These are phyloP conservation scores for Drosophila nr. fundita DNA, from an alignment of 2,888 invertebrate genomes.

Conservation along the genomic window DNA sequence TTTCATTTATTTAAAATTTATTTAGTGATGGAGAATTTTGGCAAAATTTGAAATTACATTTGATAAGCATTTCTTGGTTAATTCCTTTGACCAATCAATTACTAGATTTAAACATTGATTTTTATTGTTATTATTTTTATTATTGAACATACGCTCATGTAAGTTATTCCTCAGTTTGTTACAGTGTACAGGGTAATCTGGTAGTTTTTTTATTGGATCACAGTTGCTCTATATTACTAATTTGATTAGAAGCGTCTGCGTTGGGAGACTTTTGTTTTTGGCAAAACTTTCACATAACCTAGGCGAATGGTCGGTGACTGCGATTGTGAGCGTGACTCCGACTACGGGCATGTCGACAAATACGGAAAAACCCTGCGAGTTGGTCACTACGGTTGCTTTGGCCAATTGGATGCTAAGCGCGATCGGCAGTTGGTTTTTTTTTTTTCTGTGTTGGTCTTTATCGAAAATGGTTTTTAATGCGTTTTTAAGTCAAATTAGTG, in stretches of 20 bases:
- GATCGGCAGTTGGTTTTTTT: conserved; percentile 29
- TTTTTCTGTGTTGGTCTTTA: conserved; percentile 51
- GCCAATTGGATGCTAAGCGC: conserved; percentile 33
- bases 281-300: conserved; percentile 66
- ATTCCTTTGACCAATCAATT: background rate
- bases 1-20: background rate
- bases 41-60: background rate
- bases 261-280: conserved; percentile 32
- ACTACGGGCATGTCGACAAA: conserved; percentile 53
- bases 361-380: conserved; percentile 72
- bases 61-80: background rate
- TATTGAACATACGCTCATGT: background rate
- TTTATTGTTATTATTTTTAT: background rate
- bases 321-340: conserved; percentile 21
- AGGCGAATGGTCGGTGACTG: conserved; percentile 21
- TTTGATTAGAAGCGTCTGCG: background rate
- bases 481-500: conserved; percentile 80
- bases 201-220: background rate
- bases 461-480: conserved; percentile 78
- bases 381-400: conserved; percentile 13
- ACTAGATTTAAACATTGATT: background rate
- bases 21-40: background rate
- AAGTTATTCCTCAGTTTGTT: background rate
- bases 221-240: background rate
- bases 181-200: background rate